Base-by-base conservation (phyloP, 2,113 vertebrate genomes). In the Carassius carassius region DNA sequence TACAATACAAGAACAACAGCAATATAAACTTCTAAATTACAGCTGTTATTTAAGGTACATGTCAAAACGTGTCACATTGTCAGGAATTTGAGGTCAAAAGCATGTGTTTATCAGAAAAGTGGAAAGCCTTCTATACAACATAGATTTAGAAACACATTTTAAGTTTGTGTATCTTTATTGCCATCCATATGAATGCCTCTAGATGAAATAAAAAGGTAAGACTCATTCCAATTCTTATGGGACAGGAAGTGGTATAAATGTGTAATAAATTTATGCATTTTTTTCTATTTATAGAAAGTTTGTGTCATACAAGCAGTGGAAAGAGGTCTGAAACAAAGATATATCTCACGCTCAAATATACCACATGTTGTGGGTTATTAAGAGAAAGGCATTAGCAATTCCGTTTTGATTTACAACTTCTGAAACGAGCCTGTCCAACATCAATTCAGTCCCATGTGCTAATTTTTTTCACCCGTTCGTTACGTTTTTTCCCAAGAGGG, bases 361-460 rank as follows among this genome's bases (percentile, higher is more conserved):
- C 51, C 47, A 29, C 32, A 78, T 78, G 83, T 79, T 84, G 75
- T 70, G 74, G 74, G 74, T 84, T 79, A 79, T 85, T 85, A 63
- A 56, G 76, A 58, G 76, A 85, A 78, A 47, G 35, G 35, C 76
- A 85, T 85, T 79, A 85, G n/a, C 51, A 32, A 72, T 85, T 79
- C 76, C 70, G 75, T 79, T 79, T 85, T 85, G 84, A 85, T 85
- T 85, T 78, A 79, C 49, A 47, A n/a, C 76, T 79, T 60, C 76
- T 85, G 16, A 72, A 79, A 77, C 32, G 13, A 85, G 84, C 37
- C 17, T 14, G 47, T 72, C 56, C 49, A 60, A 25, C 77, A 85
- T 79, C 84, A 79, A 58, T 79, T 85, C 67, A 47, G 63, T 60
- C 49, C 67, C 10, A 12, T 72, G 76, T 60, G 23, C 76, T 56